Conservation (phyloP, 2,113 vertebrate species). For the Tiliqua scincoides region DNA sequence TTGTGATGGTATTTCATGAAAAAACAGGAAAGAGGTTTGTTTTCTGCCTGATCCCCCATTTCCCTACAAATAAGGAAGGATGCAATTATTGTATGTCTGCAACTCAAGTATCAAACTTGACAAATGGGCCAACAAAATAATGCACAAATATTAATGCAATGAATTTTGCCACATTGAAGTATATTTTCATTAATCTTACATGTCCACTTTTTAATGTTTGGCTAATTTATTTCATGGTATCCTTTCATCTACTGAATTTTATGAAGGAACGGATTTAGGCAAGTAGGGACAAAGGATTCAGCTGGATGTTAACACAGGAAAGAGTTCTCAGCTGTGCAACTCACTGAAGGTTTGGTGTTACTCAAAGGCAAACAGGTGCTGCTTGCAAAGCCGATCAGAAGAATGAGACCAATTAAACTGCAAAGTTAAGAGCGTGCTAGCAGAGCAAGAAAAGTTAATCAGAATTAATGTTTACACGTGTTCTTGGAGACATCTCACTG, state of each 20-base stretch:
- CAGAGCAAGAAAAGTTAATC: conserved; percentile 55
- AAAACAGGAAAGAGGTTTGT: background rate
- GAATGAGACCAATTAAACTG: conserved; percentile 51
- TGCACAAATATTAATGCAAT: background rate
- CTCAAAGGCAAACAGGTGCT: background rate
- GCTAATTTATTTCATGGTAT: background rate
- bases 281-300: background rate
- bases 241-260: background rate
- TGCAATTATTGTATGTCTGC: background rate
- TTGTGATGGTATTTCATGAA: background rate
- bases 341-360: conserved; percentile 8
- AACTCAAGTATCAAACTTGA: background rate
- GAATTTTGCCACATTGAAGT: background rate
- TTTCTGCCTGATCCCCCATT: background rate
- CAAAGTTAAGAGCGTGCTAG: conserved; percentile 45
- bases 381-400: conserved; percentile 43
- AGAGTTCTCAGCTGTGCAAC: too few relatives aligned
- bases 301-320: background rate
- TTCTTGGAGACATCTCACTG: conserved; percentile 41
- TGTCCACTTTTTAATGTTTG: background rate
- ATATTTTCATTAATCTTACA: background rate
- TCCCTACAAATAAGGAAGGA: background rate
- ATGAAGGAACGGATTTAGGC: background rate
- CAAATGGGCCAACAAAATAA: conserved; percentile 2
- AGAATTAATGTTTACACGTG: conserved; percentile 53